A percentile compares a stretch with the other conserved stretches of the same genome.
Evolutionary conservation across 2,113 vertebrate genomes (phyloP).

Genomic region (Xenus cinereus): DNA sequence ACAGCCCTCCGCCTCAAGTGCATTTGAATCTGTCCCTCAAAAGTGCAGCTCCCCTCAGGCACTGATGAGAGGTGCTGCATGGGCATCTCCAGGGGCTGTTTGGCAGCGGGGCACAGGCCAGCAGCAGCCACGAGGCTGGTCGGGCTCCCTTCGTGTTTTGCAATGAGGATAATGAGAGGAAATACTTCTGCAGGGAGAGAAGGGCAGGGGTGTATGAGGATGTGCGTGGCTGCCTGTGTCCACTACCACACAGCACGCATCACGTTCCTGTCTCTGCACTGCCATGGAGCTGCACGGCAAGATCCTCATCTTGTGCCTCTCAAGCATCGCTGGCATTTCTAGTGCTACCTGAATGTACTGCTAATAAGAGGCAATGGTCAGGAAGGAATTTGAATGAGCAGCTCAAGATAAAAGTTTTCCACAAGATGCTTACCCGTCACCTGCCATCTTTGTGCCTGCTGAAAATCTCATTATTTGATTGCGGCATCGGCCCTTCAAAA

Average conservation of each 20-base stretch:
- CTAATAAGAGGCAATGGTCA: background rate
- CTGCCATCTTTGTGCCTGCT: background rate
- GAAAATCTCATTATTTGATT: background rate
- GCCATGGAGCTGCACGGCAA: background rate
- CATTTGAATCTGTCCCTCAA: background rate
- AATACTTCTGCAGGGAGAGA: background rate
- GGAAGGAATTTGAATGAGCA: background rate
- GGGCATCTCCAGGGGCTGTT: background rate
- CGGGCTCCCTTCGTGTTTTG: background rate
- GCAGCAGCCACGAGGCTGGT: background rate
- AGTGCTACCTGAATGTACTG: background rate
- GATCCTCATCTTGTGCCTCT: background rate
- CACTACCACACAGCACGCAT: rapidly evolving
- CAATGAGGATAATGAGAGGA: background rate
- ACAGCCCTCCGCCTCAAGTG: background rate
- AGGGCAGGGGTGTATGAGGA: background rate
- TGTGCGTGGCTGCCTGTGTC: rapidly evolving
- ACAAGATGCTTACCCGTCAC: background rate
- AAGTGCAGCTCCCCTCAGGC: background rate
- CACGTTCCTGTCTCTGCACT: rapidly evolving
- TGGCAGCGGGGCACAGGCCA: background rate
- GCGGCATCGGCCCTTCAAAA: background rate
- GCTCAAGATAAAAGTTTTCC: background rate
- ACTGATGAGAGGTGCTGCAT: background rate
- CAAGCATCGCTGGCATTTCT: background rate